A percentile compares a stretch with the other conserved stretches of the same genome.
Conservation (phyloP, 2,797 vertebrate species). For the Sebastes ruberrimus region DNA sequence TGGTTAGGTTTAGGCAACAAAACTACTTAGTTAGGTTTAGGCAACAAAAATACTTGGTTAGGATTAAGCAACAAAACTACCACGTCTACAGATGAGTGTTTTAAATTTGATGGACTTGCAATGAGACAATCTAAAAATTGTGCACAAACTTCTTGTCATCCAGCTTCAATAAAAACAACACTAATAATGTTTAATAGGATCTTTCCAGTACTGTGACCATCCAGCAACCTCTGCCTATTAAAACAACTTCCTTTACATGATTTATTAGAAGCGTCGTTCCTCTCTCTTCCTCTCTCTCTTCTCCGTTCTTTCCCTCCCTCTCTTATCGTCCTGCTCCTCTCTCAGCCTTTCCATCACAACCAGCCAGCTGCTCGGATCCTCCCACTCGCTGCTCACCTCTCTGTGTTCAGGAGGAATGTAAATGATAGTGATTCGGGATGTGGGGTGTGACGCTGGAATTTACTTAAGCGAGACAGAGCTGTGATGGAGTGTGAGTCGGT, state of each 20-base stretch:
- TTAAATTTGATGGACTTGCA: background rate
- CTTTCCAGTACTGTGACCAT: background rate
- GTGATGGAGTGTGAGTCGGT: slow-evolving; percentile 22
- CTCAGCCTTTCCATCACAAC: slow-evolving; percentile 44
- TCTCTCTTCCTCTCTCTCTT: background rate
- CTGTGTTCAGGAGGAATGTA: slow-evolving; percentile 54
- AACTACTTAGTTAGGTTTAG: too few species aligned
- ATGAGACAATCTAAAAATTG: background rate
- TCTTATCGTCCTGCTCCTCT: slow-evolving; percentile 8
- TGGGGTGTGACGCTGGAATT: slow-evolving; percentile 63
- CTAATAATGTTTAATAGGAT: background rate
- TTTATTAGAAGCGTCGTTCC: background rate
- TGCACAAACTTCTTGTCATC: background rate
- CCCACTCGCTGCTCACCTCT: slow-evolving; percentile 50
- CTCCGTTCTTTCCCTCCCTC: background rate
- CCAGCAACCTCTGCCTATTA: background rate
- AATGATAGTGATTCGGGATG: slow-evolving; percentile 64
- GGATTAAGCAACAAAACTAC: background rate
- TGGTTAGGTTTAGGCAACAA: too few species aligned
- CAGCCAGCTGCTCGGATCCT: slow-evolving; percentile 38
- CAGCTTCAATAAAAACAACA: background rate
- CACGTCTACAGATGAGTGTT: background rate
- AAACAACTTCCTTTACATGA: slow-evolving; percentile 25
- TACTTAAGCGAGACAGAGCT: slow-evolving; percentile 34
- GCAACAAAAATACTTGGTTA: too few species aligned